Conservation (phyloP, 2,888 invertebrate genomes). For the Liodrosophila aerea region DNA sequence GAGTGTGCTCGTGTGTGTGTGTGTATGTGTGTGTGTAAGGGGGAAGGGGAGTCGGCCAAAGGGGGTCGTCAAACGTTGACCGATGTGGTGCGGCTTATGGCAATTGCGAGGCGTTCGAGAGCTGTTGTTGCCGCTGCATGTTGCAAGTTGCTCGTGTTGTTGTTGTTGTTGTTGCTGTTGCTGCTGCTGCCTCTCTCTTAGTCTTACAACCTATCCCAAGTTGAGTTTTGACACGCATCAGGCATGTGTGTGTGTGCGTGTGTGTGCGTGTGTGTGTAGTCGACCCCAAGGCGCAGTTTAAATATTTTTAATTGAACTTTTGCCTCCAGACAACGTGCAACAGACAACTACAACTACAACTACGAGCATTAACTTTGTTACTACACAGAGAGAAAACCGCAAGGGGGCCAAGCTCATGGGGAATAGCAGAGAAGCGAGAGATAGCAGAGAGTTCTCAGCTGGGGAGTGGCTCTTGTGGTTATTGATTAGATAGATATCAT, state of each 20-base stretch:
- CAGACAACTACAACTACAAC: conserved; percentile 32
- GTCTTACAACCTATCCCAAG: conserved; percentile 81
- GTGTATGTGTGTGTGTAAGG: neutral
- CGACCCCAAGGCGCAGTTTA: conserved; percentile 56
- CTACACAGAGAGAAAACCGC: conserved; percentile 53
- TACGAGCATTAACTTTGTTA: conserved; percentile 41
- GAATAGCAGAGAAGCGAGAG: neutral
- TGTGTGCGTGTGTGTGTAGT: conserved; percentile 15
- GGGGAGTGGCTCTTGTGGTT: conserved; percentile 59
- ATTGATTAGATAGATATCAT: conserved; percentile 68
- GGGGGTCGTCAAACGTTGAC: conserved; percentile 60
- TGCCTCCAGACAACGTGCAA: conserved; percentile 64
- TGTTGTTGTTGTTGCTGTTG: conserved; percentile 19
- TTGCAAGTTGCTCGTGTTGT: conserved; percentile 28
- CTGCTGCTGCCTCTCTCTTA: conserved; percentile 58
- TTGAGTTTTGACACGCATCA: conserved; percentile 80
- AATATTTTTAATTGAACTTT: conserved; percentile 79
- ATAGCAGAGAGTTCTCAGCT: conserved; percentile 2
- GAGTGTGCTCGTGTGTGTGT: conserved; percentile 1
- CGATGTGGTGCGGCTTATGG: conserved; percentile 57
- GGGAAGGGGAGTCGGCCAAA: conserved; percentile 12
- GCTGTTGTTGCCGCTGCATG: conserved; percentile 22
- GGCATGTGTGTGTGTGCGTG: conserved; percentile 28
- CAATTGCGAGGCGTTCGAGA: conserved; percentile 62
- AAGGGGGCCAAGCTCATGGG: conserved; percentile 23